Percentiles rank a stretch among this genome's conserved stretches.
Evolutionary conservation across 2,113 vertebrate species (phyloP).

Genomic region (Hippocampus mohnikei): DNA sequence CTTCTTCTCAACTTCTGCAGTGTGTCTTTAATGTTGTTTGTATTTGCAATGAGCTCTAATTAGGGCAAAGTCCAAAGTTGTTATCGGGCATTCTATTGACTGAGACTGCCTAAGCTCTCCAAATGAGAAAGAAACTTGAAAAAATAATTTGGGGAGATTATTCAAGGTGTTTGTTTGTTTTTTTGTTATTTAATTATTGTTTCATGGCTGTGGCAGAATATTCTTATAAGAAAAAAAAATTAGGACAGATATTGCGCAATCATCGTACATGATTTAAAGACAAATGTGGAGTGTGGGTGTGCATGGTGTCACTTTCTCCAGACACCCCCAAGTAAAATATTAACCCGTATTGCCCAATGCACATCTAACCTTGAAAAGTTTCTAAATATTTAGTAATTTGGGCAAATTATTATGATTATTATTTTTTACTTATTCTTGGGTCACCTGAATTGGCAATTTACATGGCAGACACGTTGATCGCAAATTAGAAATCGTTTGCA

Average conservation of each 20-base stretch:
- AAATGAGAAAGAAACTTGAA: not conserved
- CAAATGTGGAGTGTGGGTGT: not conserved
- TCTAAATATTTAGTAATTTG: not conserved
- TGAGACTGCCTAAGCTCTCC: not conserved
- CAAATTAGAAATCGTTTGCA: conserved; percentile 30
- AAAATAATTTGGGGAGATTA: not conserved
- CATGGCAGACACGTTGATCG: conserved; percentile 22
- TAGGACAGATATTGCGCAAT: not conserved
- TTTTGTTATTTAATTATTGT: not conserved
- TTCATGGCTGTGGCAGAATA: not conserved
- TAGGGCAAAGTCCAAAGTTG: conserved; percentile 35
- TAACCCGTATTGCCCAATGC: not conserved
- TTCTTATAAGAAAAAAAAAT: not conserved
- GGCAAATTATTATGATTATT: not conserved
- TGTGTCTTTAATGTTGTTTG: conserved; percentile 28
- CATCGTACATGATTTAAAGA: not conserved
- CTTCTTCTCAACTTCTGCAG: conserved; percentile 51
- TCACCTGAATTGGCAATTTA: not conserved
- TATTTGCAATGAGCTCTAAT: conserved; percentile 58
- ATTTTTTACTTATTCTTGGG: too few species aligned
- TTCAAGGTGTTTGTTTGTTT: not conserved
- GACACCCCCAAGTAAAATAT: too few species aligned
- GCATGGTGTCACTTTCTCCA: not conserved
- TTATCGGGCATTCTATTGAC: conserved; percentile 18
- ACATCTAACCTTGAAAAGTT: not conserved